Conservation (phyloP, 1,140 invertebrate species). For the Tetramorium alpestre region DNA sequence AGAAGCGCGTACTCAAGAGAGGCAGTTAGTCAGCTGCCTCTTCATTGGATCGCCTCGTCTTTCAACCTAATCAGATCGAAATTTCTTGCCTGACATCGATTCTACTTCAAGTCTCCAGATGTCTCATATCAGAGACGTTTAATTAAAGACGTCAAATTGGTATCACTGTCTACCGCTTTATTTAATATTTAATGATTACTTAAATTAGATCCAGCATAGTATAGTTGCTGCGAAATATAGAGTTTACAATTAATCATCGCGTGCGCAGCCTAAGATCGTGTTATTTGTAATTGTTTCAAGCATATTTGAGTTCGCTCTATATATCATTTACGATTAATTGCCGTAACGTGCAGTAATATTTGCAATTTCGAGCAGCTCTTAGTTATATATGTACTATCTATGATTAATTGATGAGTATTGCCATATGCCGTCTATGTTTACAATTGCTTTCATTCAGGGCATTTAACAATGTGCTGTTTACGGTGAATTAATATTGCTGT, state of each 20-base stretch:
- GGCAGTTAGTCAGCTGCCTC: constrained; percentile 38
- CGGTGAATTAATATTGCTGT: constrained; percentile 7
- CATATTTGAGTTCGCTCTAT: not conserved
- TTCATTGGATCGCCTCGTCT: constrained; percentile 34
- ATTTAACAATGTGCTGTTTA: not conserved
- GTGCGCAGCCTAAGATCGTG: not conserved
- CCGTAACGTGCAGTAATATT: not conserved
- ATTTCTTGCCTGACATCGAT: constrained; percentile 10
- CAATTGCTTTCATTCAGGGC: not conserved
- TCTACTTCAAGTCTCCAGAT: not conserved
- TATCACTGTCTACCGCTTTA: not conserved
- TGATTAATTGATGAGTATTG: constrained; percentile 3
- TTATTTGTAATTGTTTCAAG: not conserved
- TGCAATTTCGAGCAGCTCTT: not conserved
- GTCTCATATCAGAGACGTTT: not conserved
- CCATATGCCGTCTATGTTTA: not conserved
- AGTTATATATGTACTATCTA: not conserved
- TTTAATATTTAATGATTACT: not conserved
- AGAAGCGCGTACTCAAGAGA: constrained; percentile 56
- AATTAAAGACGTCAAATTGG: not conserved
- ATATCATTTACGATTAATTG: constrained; percentile 15
- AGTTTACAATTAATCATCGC: not conserved
- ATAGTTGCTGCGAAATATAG: not conserved
- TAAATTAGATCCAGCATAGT: not conserved
- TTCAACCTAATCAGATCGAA: constrained; percentile 24